Evolutionary conservation across 2,113 vertebrate species (phyloP).

Genomic region (Apodemus speciosus): DNA sequence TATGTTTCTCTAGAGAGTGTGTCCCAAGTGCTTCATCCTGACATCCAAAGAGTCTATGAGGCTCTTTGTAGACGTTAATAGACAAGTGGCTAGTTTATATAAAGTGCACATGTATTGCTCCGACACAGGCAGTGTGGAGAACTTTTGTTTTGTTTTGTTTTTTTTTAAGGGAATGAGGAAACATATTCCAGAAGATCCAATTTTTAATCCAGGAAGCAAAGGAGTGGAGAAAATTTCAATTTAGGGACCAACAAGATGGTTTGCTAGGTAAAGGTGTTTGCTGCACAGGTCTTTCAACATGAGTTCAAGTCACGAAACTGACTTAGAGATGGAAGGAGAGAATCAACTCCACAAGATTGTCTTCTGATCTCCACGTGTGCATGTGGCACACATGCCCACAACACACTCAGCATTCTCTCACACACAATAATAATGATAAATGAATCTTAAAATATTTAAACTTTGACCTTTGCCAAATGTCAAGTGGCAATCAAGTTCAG

Average conservation of each 20-base stretch:
- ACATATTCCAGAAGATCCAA: conserved; percentile 70
- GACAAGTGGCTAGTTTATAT: conserved; percentile 76
- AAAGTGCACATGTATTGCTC: conserved; percentile 71
- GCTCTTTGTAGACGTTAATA: conserved; percentile 71
- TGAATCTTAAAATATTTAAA: neutral
- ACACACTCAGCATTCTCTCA: neutral
- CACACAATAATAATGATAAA: neutral
- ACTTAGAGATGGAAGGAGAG: neutral
- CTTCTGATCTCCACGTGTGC: neutral
- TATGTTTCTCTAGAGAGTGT: conserved; percentile 64
- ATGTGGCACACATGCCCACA: no score
- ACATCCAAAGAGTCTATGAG: no score
- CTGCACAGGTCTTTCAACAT: neutral
- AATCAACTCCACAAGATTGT: neutral
- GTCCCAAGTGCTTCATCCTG: conserved; percentile 57
- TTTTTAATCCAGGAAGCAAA: conserved; percentile 38
- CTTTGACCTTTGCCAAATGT: neutral
- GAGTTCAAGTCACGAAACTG: neutral
- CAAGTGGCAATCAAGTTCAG: neutral
- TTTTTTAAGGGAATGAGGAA: conserved; percentile 69
- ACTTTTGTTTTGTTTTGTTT: conserved; percentile 68
- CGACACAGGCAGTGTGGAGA: conserved; percentile 61
- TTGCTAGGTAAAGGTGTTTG: neutral
- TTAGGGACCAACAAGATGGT: neutral
- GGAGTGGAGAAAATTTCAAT: neutral